These are phyloP conservation scores for Ctenoplectra terminalis DNA, from an alignment of 1,140 invertebrate species.

Conservation along the genomic window DNA sequence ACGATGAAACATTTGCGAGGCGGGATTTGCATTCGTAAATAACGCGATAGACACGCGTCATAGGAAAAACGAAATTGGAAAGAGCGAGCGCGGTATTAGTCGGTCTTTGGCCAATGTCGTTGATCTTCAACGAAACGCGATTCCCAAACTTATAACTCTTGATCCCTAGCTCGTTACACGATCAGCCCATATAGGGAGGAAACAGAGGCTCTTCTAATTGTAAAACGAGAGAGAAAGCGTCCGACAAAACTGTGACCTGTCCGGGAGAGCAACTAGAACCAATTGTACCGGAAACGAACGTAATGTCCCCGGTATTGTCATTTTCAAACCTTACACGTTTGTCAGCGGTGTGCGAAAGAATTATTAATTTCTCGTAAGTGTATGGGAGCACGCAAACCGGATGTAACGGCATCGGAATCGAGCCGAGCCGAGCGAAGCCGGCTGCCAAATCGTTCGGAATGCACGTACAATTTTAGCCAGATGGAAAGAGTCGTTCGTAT, in stretches of 20 bases:
- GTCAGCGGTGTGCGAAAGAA: constrained; percentile 24
- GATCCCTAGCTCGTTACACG: too few species aligned
- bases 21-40: constrained; percentile 10
- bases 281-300: constrained; percentile 37
- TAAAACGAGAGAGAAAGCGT: constrained; percentile 51
- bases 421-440: background rate
- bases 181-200: too few species aligned
- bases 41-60: constrained; percentile 15
- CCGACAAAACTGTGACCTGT: background rate
- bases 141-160: background rate
- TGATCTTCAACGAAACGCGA: background rate
- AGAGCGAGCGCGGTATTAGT: background rate
- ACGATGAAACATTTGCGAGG: background rate
- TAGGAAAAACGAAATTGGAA: constrained; percentile 1
- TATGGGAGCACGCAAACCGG: background rate
- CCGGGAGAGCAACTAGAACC: constrained; percentile 18
- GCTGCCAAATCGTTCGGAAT: background rate
- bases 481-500: background rate
- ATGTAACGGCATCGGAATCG: constrained; percentile 35
- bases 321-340: constrained; percentile 37
- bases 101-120: background rate
- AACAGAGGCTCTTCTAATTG: too few species aligned
- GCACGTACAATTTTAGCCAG: background rate
- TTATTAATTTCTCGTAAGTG: constrained; percentile 37
- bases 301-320: constrained; percentile 16